Evolutionary conservation across 2,888 invertebrate genomes (phyloP).

Genomic region (Hermaeophaga mercurialis): DNA sequence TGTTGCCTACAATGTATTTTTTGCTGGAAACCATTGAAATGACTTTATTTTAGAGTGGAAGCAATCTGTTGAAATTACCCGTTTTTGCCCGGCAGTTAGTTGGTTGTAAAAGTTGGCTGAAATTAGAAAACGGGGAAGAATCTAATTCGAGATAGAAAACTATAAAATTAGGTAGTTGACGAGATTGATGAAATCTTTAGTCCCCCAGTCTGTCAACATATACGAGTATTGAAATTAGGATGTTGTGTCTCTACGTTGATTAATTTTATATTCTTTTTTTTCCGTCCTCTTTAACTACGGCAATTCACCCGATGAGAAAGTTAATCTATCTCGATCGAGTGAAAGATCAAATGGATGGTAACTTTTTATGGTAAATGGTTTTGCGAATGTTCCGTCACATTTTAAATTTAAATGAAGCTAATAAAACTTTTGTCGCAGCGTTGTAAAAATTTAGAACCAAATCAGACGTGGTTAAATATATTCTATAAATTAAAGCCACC

Average conservation of each 20-base stretch:
- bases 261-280: constrained; percentile 31
- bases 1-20: background rate
- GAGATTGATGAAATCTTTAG: constrained; percentile 28
- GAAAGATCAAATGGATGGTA: constrained; percentile 37
- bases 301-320: constrained; percentile 27
- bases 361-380: constrained; percentile 38
- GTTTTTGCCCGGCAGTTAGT: constrained; percentile 18
- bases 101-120: constrained; percentile 20
- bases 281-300: constrained; percentile 27
- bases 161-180: constrained; percentile 29
- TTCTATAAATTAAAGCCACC: constrained; percentile 32
- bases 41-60: background rate
- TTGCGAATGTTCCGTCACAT: constrained; percentile 41
- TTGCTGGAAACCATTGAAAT: background rate
- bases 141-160: constrained; percentile 25
- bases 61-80: constrained; percentile 12
- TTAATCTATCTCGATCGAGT: constrained; percentile 33
- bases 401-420: constrained; percentile 50
- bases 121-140: constrained; percentile 22
- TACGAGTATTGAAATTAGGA: constrained; percentile 28
- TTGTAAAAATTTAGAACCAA: constrained; percentile 37
- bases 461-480: constrained; percentile 30
- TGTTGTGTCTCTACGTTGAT: constrained; percentile 26
- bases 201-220: constrained; percentile 24
- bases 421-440: constrained; percentile 47